phyloP scores from a whole-genome alignment of 2,888 invertebrate genomes.

The Notodonta dromedarius region DNA sequence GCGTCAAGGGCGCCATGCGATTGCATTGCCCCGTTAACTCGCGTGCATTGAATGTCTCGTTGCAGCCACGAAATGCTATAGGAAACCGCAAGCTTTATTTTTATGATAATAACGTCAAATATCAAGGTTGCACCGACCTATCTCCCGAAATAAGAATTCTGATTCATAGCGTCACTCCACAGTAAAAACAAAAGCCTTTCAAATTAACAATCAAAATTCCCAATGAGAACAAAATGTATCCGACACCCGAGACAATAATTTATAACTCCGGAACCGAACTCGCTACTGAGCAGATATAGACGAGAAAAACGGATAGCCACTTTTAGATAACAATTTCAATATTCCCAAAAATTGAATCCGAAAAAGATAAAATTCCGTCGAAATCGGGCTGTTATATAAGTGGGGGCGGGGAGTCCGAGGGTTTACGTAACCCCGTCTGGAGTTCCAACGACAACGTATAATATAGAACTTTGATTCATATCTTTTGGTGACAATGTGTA shows the following conservation, averaged over 20 bases:
- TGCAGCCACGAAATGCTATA: conserved; percentile 16
- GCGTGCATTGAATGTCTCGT: conserved; percentile 33
- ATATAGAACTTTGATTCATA: conserved; percentile 46
- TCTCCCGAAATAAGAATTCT: conserved; percentile 29
- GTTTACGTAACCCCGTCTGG: conserved; percentile 77
- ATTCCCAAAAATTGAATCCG: conserved; percentile 55
- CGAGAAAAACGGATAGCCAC: conserved; percentile 30
- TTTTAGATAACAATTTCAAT: conserved; percentile 49
- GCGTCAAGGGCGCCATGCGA: conserved; percentile 48
- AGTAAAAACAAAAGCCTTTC: conserved; percentile 35
- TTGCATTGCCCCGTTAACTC: conserved; percentile 52
- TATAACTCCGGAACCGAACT: conserved; percentile 11
- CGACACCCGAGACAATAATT: conserved; percentile 4
- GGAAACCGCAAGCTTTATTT: conserved; percentile 9
- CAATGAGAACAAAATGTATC: conserved; percentile 7
- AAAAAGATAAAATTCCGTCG: conserved; percentile 55
- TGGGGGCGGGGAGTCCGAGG: conserved; percentile 63
- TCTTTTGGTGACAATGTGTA: conserved; percentile 15
- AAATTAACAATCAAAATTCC: conserved; percentile 15
- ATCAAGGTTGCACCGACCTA: conserved; percentile 33
- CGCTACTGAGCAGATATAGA: conserved; percentile 17
- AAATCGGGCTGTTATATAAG: conserved; percentile 77
- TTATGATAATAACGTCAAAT: conserved; percentile 21
- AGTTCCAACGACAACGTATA: conserved; percentile 42
- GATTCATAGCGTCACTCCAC: conserved; percentile 27